Evolutionary conservation across 2,888 invertebrate genomes (phyloP), one percentile per base, ranked within the genome.

Genomic region (Microplitis manilae): DNA sequence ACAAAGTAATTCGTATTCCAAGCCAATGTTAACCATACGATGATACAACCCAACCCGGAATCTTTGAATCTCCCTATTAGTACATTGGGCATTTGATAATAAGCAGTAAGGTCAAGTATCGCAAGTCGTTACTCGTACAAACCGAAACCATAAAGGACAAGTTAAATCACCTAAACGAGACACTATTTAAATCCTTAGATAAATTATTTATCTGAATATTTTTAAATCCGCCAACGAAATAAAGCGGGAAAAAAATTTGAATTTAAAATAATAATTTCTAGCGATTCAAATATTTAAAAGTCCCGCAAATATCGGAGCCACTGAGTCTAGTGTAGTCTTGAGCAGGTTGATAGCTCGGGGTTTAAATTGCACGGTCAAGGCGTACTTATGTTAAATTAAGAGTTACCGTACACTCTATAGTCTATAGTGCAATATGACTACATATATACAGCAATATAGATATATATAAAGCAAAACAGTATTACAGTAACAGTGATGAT

Each of bases 51-150:
- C 41, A 20, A 73, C 39, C 62, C 50, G 13, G 64, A 64, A 73
- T 73, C 65, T 73, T 65, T 41, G 38, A 13, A 75, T 75, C 74
- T 82, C 78, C 80, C 82, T 80, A 83, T 82, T 82, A 81, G 79
- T 77, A 78, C 80, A 50, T 50, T 13, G 50, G 50, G 13, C 50
- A 50, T 50, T 50, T 50, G 50, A 50, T 50, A 50, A 50, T 50
- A 50, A 50, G 50, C 50, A 50, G 50, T 50, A 13, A 50, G 50
- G 50, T 50, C 50, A 50, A 39, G 20, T 67, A 67, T 67, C 30
- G 50, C 50, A 50, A n/a, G 30, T 38, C 30, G 13, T 38, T 67
- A 13, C 67, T 67, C 30, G 7, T 30, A 38, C 39, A 6, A 67
- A 67, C 20, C 6, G 38, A 39, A 68, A 39, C 39, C 68, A 68